A percentile compares a stretch with the other conserved stretches of the same genome.
Conservation (phyloP, 2,113 vertebrate species). For the Cyprinodon brontotheroides region DNA sequence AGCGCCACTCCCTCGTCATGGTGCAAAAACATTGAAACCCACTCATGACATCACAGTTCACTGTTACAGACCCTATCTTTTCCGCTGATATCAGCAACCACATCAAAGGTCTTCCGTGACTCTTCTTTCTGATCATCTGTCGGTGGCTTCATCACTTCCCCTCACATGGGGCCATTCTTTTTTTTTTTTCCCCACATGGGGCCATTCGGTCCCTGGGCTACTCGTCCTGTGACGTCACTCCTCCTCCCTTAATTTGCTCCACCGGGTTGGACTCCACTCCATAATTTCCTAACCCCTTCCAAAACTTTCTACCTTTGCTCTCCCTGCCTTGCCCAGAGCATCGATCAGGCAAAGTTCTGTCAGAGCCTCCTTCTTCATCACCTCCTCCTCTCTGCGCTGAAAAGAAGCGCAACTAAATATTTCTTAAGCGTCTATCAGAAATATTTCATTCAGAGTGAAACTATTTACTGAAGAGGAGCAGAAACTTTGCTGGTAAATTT, state of each 20-base stretch:
- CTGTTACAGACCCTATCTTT: fast-evolving
- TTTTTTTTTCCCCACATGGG: too few relatives aligned
- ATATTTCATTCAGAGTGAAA: not conserved
- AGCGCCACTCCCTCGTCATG: not conserved
- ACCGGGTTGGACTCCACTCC: constrained; percentile 76
- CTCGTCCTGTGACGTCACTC: constrained; percentile 22
- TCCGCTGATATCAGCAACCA: not conserved
- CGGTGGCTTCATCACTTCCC: not conserved
- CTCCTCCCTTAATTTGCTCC: constrained; percentile 44
- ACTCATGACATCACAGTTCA: not conserved
- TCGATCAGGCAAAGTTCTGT: constrained; percentile 37
- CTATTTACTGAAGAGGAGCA: constrained; percentile 9
- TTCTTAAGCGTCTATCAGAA: not conserved
- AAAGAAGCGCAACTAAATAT: not conserved
- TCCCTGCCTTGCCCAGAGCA: constrained; percentile 5
- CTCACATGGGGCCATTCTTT: not conserved
- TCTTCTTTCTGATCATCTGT: not conserved
- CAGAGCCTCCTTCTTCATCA: constrained; percentile 32
- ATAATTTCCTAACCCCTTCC: constrained; percentile 73
- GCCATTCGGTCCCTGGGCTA: constrained; percentile 26
- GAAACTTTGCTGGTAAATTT: constrained; percentile 47
- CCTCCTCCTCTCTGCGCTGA: not conserved
- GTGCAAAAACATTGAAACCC: constrained; percentile 16
- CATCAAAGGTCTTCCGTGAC: fast-evolving
- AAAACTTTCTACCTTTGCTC: constrained; percentile 15